Percentiles rank a stretch among this genome's conserved stretches.
Evolutionary conservation across 2,888 invertebrate species (phyloP).

Genomic region (Rhingia rostrata): DNA sequence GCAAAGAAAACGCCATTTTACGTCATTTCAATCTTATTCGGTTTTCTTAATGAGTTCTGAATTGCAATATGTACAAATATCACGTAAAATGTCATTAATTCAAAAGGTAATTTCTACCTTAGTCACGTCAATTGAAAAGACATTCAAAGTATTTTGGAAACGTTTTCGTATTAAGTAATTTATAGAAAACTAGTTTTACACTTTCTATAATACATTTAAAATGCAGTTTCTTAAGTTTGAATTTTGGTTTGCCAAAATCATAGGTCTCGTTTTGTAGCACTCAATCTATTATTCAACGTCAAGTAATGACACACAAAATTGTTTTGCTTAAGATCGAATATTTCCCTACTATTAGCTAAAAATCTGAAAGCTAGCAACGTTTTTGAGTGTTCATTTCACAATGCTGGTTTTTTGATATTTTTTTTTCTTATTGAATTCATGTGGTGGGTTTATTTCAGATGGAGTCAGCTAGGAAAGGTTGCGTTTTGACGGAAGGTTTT

Average conservation of each 20-base stretch:
- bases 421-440: too few species aligned
- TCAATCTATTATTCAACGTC: too few species aligned
- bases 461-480: too few species aligned
- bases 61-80: slow-evolving; percentile 14
- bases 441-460: too few species aligned
- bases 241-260: too few species aligned
- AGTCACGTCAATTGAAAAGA: not conserved
- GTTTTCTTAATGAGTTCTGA: slow-evolving; percentile 39
- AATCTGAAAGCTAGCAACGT: not conserved
- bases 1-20: not conserved
- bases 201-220: not conserved
- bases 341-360: too few species aligned
- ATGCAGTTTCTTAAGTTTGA: too few species aligned
- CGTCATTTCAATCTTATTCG: not conserved
- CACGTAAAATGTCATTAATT: slow-evolving; percentile 31
- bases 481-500: too few species aligned
- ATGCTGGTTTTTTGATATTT: too few species aligned
- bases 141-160: slow-evolving; percentile 23
- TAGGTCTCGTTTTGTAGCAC: too few species aligned
- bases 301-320: too few species aligned
- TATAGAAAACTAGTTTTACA: slow-evolving; percentile 18
- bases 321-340: too few species aligned
- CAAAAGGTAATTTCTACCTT: slow-evolving; percentile 6
- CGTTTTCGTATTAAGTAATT: not conserved
- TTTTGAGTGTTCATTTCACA: slow-evolving; percentile 4